Conservation (phyloP, 2,113 vertebrate genomes). For the Hippopotamus amphibius region DNA sequence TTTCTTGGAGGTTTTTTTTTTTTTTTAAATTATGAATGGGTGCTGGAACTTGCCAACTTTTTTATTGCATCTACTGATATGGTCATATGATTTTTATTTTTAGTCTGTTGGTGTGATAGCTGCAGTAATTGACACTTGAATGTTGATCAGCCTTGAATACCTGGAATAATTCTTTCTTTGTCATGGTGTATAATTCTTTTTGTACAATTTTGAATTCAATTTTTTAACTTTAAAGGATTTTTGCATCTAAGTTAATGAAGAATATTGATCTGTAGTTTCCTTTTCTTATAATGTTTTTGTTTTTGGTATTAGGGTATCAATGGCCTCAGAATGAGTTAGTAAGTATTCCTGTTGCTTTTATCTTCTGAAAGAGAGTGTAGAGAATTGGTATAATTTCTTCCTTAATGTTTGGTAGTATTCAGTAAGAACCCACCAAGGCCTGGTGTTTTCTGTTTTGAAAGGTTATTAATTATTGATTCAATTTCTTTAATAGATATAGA, state of each 20-base stretch:
- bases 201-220: not conserved
- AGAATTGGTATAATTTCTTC: not conserved
- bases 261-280: not conserved
- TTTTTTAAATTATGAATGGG: not conserved
- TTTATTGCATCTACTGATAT: not conserved
- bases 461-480: not conserved
- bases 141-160: not conserved
- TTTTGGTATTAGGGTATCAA: not conserved
- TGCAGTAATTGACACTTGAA: not conserved
- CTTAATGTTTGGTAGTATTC: not conserved
- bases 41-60: not conserved
- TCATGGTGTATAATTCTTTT: not conserved
- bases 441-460: not conserved
- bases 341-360: not conserved
- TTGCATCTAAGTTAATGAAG: not conserved
- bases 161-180: not conserved
- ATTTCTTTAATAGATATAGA: not conserved
- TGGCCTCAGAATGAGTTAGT: not conserved
- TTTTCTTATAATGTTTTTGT: not conserved
- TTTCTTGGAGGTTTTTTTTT: not conserved
- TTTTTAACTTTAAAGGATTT: not conserved
- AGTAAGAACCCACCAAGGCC: not conserved
- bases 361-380: not conserved
- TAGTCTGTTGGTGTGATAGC: not conserved
- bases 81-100: not conserved